Evolutionary conservation across 2,888 invertebrate species (phyloP).

Genomic region (Clivina fossor): DNA sequence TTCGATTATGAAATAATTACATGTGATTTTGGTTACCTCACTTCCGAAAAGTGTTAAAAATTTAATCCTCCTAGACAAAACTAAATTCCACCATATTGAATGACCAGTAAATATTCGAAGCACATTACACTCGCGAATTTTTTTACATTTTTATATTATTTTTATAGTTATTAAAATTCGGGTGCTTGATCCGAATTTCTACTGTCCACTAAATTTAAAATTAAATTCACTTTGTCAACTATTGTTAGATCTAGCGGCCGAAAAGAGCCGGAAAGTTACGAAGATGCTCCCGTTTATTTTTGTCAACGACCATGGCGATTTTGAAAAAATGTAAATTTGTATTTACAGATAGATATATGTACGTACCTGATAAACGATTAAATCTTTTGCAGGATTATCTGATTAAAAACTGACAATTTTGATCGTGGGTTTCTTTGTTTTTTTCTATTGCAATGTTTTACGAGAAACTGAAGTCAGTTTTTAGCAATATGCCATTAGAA

Average conservation of each 20-base stretch:
- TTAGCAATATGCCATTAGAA: too few relatives aligned
- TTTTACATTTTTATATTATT: conserved; percentile 26
- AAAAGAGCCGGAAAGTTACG: conserved; percentile 43
- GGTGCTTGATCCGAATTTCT: conserved; percentile 43
- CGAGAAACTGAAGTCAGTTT: too few relatives aligned
- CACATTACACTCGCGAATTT: conserved; percentile 18
- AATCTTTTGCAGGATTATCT: too few relatives aligned
- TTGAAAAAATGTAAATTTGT: too few relatives aligned
- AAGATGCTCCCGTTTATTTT: conserved; percentile 22
- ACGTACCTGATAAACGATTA: too few relatives aligned
- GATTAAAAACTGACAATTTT: too few relatives aligned
- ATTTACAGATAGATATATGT: too few relatives aligned
- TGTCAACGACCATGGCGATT: too few relatives aligned
- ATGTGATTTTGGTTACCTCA: neutral
- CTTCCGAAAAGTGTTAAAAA: neutral
- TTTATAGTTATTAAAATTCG: conserved; percentile 28
- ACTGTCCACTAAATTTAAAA: conserved; percentile 50
- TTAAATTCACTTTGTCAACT: conserved; percentile 47
- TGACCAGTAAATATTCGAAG: conserved; percentile 22
- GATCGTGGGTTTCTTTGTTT: too few relatives aligned
- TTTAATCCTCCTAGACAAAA: conserved; percentile 13
- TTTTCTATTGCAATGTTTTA: too few relatives aligned
- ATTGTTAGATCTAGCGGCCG: conserved; percentile 48
- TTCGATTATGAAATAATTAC: too few relatives aligned
- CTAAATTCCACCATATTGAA: conserved; percentile 33